phyloP scores from a whole-genome alignment of 2,888 invertebrate genomes.

The Oligia strigilis region DNA sequence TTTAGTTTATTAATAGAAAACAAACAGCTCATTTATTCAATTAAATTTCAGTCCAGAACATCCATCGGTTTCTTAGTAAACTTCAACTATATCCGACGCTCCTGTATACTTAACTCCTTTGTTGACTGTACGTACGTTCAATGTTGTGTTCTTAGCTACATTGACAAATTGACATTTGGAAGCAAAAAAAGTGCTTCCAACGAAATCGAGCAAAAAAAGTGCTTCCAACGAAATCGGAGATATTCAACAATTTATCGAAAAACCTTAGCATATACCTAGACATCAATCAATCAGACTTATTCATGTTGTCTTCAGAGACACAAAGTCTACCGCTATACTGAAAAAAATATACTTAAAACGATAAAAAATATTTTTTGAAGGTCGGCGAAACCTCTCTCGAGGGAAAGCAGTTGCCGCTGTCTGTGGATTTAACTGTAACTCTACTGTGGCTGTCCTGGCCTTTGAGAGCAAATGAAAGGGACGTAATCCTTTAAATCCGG shows the following conservation, averaged over 20 bases:
- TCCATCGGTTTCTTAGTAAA: no score
- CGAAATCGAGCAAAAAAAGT: not conserved
- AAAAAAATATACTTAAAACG: not conserved
- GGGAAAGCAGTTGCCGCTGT: not conserved
- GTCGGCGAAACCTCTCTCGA: not conserved
- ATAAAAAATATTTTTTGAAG: not conserved
- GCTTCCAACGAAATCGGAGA: not conserved
- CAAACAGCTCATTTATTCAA: no score
- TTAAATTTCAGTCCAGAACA: no score
- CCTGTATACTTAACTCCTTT: no score
- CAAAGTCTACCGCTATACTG: not conserved
- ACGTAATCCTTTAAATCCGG: not conserved
- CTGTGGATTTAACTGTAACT: not conserved
- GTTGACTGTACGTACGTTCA: no score
- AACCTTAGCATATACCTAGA: not conserved
- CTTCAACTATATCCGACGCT: no score
- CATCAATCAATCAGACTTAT: slow-evolving; percentile 36
- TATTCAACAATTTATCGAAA: slow-evolving; percentile 8
- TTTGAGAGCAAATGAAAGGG: not conserved
- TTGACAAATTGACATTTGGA: not conserved
- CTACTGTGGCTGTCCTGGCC: not conserved
- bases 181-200: not conserved
- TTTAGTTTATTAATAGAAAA: no score
- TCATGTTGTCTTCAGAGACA: slow-evolving; percentile 18
- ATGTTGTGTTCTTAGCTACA: not conserved